phyloP scores from a whole-genome alignment of 2,888 invertebrate genomes.

The Hybos culiciformis region DNA sequence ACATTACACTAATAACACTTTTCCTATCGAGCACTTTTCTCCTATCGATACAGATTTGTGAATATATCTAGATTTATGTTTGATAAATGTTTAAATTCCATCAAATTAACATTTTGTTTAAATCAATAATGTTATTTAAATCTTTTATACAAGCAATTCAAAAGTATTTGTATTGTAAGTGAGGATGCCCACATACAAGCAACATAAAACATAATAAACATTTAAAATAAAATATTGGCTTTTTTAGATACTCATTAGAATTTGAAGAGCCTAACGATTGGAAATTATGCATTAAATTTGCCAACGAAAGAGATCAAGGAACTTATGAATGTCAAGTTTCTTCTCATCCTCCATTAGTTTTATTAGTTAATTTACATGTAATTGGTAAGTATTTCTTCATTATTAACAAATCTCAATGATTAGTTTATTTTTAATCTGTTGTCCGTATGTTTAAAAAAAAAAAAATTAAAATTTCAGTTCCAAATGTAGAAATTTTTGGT shows the following conservation, averaged over 20 bases:
- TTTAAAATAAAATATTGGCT: too few species aligned
- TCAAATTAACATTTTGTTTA: too few species aligned
- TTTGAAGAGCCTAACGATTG: conserved; percentile 63
- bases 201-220: too few species aligned
- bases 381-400: conserved; percentile 46
- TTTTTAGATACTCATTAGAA: conserved; percentile 54
- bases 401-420: background rate
- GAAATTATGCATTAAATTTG: conserved; percentile 58
- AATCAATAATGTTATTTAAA: too few species aligned
- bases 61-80: too few species aligned
- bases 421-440: background rate
- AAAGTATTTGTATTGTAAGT: too few species aligned
- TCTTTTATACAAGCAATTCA: too few species aligned
- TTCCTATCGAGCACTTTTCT: too few species aligned
- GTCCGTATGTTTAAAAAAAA: conserved; percentile 1
- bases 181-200: too few species aligned
- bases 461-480: conserved; percentile 42
- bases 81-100: too few species aligned
- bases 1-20: too few species aligned
- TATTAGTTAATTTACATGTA: conserved; percentile 53
- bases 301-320: conserved; percentile 63
- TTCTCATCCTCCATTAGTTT: conserved; percentile 59
- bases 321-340: conserved; percentile 68
- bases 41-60: too few species aligned
- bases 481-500: conserved; percentile 67